Evolutionary conservation across 2,113 vertebrate species (phyloP).

Genomic region (Pteruthius melanotis): DNA sequence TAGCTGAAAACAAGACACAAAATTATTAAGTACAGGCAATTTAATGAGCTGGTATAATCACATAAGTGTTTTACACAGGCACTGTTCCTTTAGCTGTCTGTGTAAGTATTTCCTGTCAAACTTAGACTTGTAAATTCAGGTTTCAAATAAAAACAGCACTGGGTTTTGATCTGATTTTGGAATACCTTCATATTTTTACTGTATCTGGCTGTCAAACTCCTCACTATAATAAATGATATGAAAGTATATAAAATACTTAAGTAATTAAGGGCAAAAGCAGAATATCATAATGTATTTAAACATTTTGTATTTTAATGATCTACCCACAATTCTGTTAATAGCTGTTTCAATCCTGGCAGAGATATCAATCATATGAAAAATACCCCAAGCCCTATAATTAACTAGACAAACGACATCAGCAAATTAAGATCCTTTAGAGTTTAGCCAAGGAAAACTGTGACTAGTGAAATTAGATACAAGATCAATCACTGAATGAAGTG

Average conservation of each 20-base stretch:
- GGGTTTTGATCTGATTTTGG: not conserved
- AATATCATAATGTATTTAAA: not conserved
- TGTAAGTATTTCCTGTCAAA: not conserved
- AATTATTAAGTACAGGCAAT: not conserved
- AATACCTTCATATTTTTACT: not conserved
- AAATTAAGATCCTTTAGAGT: not conserved
- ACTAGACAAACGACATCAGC: not conserved
- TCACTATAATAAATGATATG: not conserved
- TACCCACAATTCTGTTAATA: not conserved
- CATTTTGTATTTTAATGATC: not conserved
- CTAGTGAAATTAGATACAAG: not conserved
- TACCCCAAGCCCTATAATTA: not conserved
- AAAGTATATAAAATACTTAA: not conserved
- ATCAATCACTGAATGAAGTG: not conserved
- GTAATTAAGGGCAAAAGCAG: not conserved
- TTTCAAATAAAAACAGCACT: not conserved
- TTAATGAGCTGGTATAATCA: not conserved
- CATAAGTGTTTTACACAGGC: not conserved
- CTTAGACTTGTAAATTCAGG: not conserved
- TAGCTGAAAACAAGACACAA: not conserved
- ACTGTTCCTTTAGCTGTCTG: not conserved
- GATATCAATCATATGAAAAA: not conserved
- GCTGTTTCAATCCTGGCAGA: not conserved
- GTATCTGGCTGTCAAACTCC: not conserved
- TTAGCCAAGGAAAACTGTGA: not conserved